Percentiles rank a stretch among this genome's conserved stretches.
phyloP scores from a whole-genome alignment of 2,797 vertebrate genomes.

The Scolopax bukidnonensis region DNA sequence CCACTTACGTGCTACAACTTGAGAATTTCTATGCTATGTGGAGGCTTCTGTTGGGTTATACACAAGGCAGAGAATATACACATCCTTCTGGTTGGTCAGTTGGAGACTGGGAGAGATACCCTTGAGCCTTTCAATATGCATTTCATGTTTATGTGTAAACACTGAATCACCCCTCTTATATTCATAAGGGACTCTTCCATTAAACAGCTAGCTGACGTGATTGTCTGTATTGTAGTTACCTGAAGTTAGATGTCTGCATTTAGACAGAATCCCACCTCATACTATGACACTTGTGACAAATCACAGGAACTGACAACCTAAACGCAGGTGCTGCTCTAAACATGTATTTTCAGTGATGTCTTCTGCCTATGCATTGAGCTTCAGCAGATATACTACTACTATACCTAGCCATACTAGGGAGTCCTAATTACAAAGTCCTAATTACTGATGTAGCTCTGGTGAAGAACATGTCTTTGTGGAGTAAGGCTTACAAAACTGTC shows the following conservation, averaged over 20 bases:
- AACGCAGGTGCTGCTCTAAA: background rate
- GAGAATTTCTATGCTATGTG: background rate
- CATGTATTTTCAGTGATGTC: background rate
- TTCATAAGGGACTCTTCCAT: background rate
- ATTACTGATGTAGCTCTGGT: background rate
- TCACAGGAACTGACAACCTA: background rate
- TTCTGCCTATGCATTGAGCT: background rate
- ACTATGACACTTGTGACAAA: background rate
- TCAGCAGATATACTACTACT: background rate
- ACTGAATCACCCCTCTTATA: background rate
- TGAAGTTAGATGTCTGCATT: background rate
- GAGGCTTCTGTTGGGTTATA: background rate
- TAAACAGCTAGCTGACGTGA: background rate
- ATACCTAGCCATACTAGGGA: background rate
- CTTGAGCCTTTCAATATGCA: background rate
- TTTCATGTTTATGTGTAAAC: background rate
- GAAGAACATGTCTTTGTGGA: background rate
- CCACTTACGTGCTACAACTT: accelerated
- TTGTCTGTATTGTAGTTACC: background rate
- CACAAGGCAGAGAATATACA: background rate
- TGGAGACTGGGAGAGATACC: background rate
- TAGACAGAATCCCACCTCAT: background rate
- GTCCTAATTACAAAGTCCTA: background rate
- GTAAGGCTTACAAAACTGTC: background rate
- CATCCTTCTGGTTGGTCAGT: accelerated